Percentiles rank a stretch among this genome's conserved stretches.
phyloP scores from a whole-genome alignment of 2,888 invertebrate species.

The Hipparchia sbordonii region DNA sequence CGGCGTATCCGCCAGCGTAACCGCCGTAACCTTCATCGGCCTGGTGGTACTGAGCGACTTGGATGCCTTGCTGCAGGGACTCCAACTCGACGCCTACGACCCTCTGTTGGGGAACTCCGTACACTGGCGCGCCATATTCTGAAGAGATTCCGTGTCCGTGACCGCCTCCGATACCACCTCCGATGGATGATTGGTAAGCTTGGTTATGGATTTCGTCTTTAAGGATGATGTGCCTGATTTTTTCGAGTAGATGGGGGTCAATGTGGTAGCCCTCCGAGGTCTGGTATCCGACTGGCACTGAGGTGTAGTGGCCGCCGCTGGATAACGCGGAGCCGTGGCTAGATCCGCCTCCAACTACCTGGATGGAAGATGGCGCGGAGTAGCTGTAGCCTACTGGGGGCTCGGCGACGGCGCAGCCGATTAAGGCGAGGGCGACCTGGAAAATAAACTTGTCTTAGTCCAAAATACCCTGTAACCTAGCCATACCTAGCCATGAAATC shows the following conservation, averaged over 20 bases:
- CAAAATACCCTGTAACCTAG: background rate
- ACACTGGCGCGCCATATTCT: slow-evolving; percentile 86
- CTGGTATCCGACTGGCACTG: slow-evolving; percentile 90
- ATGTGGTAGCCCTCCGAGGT: slow-evolving; percentile 92
- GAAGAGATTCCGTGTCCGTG: slow-evolving; percentile 79
- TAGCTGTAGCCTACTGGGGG: slow-evolving; percentile 88
- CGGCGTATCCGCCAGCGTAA: slow-evolving; percentile 63
- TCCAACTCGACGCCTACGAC: slow-evolving; percentile 93
- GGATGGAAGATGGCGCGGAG: slow-evolving; percentile 85
- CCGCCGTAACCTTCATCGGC: slow-evolving; percentile 81
- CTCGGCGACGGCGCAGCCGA: slow-evolving; percentile 89
- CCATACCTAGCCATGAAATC: background rate
- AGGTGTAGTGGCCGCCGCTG: slow-evolving; percentile 88
- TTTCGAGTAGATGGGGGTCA: slow-evolving; percentile 90
- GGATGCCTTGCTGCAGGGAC: slow-evolving; percentile 92
- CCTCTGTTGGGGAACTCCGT: slow-evolving; percentile 86
- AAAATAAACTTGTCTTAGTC: slow-evolving; percentile 26
- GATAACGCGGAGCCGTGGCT: slow-evolving; percentile 67
- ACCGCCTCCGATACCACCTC: slow-evolving; percentile 53
- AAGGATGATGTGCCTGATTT: slow-evolving; percentile 92
- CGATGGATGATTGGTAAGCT: slow-evolving; percentile 75
- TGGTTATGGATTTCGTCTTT: slow-evolving; percentile 88
- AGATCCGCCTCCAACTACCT: slow-evolving; percentile 60
- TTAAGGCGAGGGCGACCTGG: slow-evolving; percentile 87
- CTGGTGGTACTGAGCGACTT: slow-evolving; percentile 93